A percentile compares a stretch with the other conserved stretches of the same genome.
These are phyloP conservation scores for Metallyticus violacea DNA, from an alignment of 2,888 invertebrate genomes.

Conservation along the genomic window DNA sequence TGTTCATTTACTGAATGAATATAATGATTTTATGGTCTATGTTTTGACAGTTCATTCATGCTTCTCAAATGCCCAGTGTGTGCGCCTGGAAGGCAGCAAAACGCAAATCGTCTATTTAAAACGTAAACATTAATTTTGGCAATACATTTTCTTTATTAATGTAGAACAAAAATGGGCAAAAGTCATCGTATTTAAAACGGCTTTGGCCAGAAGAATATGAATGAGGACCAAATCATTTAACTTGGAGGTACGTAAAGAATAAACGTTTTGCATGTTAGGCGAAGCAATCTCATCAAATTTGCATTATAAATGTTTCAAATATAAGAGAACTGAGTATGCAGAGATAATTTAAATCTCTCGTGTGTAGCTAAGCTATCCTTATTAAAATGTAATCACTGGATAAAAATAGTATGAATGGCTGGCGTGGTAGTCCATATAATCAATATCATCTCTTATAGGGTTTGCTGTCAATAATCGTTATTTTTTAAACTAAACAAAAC, in stretches of 20 bases:
- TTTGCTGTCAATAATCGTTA: background rate
- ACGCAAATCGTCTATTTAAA: constrained; percentile 10
- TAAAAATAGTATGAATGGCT: background rate
- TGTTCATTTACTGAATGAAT: background rate
- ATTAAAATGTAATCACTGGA: background rate
- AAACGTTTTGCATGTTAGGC: background rate
- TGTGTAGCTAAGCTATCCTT: background rate
- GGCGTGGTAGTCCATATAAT: background rate
- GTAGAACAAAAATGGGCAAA: constrained; percentile 22
- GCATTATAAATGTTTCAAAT: background rate
- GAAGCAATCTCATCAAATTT: background rate
- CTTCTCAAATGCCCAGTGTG: background rate
- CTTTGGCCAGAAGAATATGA: constrained; percentile 58
- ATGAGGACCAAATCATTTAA: constrained; percentile 85
- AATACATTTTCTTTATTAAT: background rate
- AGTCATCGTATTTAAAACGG: constrained; percentile 8
- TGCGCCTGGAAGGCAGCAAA: constrained; percentile 19
- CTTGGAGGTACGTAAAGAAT: constrained; percentile 65
- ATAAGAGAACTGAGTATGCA: background rate
- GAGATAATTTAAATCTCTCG: background rate
- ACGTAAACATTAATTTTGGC: background rate
- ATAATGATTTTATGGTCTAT: background rate
- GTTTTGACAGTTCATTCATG: background rate
- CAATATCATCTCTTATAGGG: background rate
- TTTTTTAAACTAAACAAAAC: background rate